Percentiles rank a stretch among this genome's conserved stretches.
Evolutionary conservation across 2,797 vertebrate species (phyloP).

Genomic region (Chloroceryle inda): DNA sequence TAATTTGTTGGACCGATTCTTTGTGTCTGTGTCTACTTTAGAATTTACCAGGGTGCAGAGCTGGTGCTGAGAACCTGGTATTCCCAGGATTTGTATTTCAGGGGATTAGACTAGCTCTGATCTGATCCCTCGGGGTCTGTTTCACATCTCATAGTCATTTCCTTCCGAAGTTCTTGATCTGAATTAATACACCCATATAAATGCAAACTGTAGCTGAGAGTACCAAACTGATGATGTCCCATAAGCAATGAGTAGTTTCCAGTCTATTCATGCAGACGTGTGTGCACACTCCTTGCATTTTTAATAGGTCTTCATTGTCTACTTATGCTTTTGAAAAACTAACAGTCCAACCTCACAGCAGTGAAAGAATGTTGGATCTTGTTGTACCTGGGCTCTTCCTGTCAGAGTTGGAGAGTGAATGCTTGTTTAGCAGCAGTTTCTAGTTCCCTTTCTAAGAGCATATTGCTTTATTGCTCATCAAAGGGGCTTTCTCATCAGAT

Average conservation of each 20-base stretch:
- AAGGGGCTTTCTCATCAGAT: background rate
- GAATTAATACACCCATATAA: background rate
- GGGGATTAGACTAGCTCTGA: background rate
- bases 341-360: background rate
- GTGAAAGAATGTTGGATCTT: background rate
- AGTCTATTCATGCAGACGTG: rapidly evolving
- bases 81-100: background rate
- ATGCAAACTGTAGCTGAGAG: background rate
- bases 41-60: background rate
- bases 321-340: background rate
- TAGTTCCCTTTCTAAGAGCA: background rate
- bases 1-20: background rate
- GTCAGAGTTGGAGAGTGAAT: background rate
- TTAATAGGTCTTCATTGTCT: background rate
- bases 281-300: rapidly evolving
- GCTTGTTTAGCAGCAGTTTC: background rate
- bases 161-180: background rate
- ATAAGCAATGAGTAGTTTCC: background rate
- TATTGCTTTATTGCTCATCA: background rate
- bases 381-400: background rate
- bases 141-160: background rate
- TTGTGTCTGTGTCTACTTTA: background rate
- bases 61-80: background rate
- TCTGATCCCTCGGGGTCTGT: background rate
- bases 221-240: background rate